These are phyloP conservation scores for Drosophila maculinotata DNA, from an alignment of 2,888 invertebrate genomes.

Conservation along the genomic window DNA sequence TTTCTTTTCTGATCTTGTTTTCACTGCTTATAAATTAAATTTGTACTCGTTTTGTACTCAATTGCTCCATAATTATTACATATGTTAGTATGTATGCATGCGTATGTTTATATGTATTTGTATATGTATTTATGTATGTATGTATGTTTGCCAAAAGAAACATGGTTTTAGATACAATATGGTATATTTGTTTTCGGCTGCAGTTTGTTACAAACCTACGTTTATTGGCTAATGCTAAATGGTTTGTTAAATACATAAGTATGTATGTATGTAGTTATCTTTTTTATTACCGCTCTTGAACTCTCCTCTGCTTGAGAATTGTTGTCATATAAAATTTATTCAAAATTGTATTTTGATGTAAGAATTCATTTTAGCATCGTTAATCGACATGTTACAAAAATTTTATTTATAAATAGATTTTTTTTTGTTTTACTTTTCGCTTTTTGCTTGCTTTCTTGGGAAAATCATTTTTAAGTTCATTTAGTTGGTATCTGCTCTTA, in stretches of 20 bases:
- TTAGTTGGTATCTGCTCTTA: constrained; percentile 35
- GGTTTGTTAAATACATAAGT: constrained; percentile 32
- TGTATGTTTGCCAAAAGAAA: constrained; percentile 42
- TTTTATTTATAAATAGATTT: constrained; percentile 57
- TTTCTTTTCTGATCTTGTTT: constrained; percentile 40
- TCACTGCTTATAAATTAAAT: constrained; percentile 77
- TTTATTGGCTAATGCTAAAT: constrained; percentile 40
- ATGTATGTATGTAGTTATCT: constrained; percentile 18
- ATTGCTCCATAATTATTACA: constrained; percentile 80
- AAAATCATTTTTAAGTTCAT: constrained; percentile 37
- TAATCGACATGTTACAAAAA: constrained; percentile 61
- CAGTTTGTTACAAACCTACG: constrained; percentile 58
- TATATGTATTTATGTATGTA: background rate
- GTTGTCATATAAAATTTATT: constrained; percentile 61
- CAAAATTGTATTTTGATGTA: constrained; percentile 82
- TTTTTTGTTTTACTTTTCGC: constrained; percentile 6
- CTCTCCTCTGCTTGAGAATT: constrained; percentile 27
- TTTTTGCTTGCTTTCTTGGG: constrained; percentile 16
- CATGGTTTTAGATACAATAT: constrained; percentile 37
- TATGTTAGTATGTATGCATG: constrained; percentile 58
- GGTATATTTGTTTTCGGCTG: constrained; percentile 11
- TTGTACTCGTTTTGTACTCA: constrained; percentile 84
- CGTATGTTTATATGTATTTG: constrained; percentile 39
- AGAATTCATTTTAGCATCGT: constrained; percentile 66
- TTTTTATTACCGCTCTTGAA: constrained; percentile 25